Evolutionary conservation across 2,113 vertebrate genomes (phyloP).

Genomic region (Toxostoma redivivum): DNA sequence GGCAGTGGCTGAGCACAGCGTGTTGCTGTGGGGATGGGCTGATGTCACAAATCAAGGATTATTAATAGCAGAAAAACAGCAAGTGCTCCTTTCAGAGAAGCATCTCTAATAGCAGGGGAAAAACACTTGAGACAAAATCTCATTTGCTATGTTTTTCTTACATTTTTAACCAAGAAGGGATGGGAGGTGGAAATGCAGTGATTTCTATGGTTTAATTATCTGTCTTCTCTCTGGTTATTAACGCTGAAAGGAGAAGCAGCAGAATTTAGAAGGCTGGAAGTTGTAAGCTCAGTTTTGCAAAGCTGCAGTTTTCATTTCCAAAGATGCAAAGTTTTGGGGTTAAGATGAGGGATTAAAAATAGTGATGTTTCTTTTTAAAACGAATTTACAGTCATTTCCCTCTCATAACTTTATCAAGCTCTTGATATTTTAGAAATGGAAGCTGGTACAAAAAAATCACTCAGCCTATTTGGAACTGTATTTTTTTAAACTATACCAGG

Average conservation of each 20-base stretch:
- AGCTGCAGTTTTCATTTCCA: conserved; percentile 11
- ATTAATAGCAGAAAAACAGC: conserved; percentile 58
- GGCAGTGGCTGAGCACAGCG: not conserved
- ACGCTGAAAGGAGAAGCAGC: not conserved
- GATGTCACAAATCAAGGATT: conserved; percentile 49
- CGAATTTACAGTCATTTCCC: not conserved
- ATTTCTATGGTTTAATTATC: not conserved
- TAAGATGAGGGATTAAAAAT: not conserved
- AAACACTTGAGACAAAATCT: conserved; percentile 21
- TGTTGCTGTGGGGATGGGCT: conserved; percentile 43
- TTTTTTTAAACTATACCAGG: not conserved
- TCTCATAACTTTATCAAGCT: not conserved
- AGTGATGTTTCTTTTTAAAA: not conserved
- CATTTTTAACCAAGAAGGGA: not conserved
- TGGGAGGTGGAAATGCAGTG: not conserved
- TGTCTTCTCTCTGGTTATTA: conserved; percentile 8
- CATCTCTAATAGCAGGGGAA: conserved; percentile 49
- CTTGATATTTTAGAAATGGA: not conserved
- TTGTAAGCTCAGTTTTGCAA: not conserved
- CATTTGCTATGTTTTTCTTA: conserved; percentile 41
- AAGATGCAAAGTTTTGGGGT: not conserved
- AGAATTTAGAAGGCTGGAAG: not conserved
- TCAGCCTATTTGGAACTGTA: not conserved
- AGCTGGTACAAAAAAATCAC: not conserved
- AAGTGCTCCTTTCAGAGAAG: conserved; percentile 27